These are phyloP conservation scores for Palythoa grandis DNA, from an alignment of 92 coral and sea anemone species.

Conservation along the genomic window DNA sequence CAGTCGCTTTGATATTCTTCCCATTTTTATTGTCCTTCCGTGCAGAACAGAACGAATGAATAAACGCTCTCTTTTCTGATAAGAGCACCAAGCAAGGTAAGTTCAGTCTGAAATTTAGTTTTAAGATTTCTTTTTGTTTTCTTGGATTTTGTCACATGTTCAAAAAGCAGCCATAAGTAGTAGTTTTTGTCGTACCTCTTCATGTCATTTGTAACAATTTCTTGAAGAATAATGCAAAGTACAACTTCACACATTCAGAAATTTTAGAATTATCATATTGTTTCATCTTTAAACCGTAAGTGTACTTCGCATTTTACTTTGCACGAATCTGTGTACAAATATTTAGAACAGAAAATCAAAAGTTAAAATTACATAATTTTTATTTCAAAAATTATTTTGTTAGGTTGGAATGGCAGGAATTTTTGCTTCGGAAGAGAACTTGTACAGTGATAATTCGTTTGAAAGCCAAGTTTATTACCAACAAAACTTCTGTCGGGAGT, in stretches of 20 bases:
- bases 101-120: neutral
- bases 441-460: constrained; percentile 43
- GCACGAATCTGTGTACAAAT: neutral
- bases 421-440: constrained; percentile 28
- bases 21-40: constrained; percentile 32
- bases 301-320: neutral
- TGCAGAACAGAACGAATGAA: constrained; percentile 15
- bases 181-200: neutral
- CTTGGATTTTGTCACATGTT: neutral
- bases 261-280: neutral
- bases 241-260: neutral
- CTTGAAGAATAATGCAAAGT: neutral
- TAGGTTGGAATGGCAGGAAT: constrained; percentile 52
- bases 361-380: neutral
- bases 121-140: neutral
- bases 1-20: constrained; percentile 32
- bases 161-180: neutral
- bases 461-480: constrained; percentile 31
- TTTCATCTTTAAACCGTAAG: neutral
- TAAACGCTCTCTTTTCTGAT: neutral
- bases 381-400: neutral
- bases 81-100: neutral
- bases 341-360: neutral
- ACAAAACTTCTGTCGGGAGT: constrained; percentile 40
- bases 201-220: neutral